Percentiles rank a stretch among this genome's conserved stretches.
These are phyloP conservation scores for Cheilosia vernalis DNA, from an alignment of 2,888 invertebrate species.

Conservation along the genomic window DNA sequence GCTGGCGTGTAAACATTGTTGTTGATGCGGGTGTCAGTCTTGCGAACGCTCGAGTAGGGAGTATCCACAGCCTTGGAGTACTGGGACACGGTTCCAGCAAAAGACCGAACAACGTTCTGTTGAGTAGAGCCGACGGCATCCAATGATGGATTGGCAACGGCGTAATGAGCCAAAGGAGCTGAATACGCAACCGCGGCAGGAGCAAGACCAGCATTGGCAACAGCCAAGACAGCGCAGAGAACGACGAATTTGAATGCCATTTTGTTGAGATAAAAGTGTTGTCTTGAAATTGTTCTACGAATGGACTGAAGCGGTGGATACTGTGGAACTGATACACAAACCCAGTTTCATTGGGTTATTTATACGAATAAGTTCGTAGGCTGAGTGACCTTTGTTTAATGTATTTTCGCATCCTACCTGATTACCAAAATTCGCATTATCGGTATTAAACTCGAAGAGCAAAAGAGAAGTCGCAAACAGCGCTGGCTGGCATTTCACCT, in stretches of 20 bases:
- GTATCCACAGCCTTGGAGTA: conserved; percentile 86
- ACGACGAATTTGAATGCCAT: conserved; percentile 84
- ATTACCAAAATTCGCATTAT: conserved; percentile 14
- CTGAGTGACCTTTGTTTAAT: conserved; percentile 56
- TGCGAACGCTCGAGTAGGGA: conserved; percentile 86
- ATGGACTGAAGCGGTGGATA: conserved; percentile 58
- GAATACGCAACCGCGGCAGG: conserved; percentile 68
- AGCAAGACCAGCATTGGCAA: conserved; percentile 85
- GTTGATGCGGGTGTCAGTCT: conserved; percentile 85
- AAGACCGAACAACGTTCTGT: conserved; percentile 85
- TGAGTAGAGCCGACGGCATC: conserved; percentile 83
- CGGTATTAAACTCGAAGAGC: conserved; percentile 4
- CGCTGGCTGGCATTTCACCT: conserved; percentile 52
- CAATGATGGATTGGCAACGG: conserved; percentile 79
- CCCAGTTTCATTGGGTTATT: conserved; percentile 56
- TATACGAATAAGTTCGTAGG: conserved; percentile 46
- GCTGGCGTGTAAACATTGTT: conserved; percentile 79
- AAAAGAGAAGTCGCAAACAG: conserved; percentile 20
- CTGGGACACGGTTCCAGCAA: conserved; percentile 85
- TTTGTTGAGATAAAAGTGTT: conserved; percentile 3
- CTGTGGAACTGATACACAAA: conserved; percentile 68
- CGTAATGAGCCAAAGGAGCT: conserved; percentile 79
- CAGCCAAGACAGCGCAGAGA: conserved; percentile 85
- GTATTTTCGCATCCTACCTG: conserved; percentile 10
- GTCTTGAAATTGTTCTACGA: conserved; percentile 22